Percentiles rank a stretch among this genome's conserved stretches.
phyloP scores from a whole-genome alignment of 2,113 vertebrate genomes.

The Sylvilagus bachmani region DNA sequence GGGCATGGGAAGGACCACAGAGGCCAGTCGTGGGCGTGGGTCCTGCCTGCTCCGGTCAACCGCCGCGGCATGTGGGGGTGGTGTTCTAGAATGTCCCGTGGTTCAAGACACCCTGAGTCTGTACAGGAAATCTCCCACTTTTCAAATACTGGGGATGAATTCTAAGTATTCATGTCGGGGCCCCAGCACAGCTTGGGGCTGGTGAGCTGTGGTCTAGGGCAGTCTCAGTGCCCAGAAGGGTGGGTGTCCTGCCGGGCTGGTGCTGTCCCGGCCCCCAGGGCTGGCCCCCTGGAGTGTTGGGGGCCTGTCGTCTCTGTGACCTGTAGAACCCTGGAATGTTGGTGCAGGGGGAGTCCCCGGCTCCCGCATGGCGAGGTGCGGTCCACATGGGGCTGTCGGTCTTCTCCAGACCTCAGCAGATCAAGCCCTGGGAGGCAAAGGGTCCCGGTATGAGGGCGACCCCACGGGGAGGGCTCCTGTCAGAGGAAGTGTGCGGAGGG shows the following conservation, averaged over 20 bases:
- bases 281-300: neutral
- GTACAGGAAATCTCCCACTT: neutral
- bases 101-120: neutral
- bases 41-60: neutral
- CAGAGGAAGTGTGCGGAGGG: neutral
- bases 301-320: neutral
- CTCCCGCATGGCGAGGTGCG: neutral
- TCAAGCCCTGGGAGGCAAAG: neutral
- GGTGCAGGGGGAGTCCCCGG: too few relatives aligned
- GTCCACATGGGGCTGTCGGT: neutral
- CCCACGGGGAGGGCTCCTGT: neutral
- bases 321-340: neutral
- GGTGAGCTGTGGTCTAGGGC: fast-evolving
- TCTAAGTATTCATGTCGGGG: neutral
- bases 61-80: neutral
- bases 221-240: neutral
- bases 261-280: neutral
- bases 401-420: neutral
- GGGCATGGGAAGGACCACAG: too few relatives aligned
- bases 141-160: neutral
- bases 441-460: neutral
- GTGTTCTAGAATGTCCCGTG: neutral
- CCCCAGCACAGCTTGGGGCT: neutral
- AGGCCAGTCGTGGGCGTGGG: fast-evolving
- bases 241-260: neutral